These are phyloP conservation scores for Musca vetustissima DNA, from an alignment of 1,140 invertebrate genomes.

Conservation along the genomic window DNA sequence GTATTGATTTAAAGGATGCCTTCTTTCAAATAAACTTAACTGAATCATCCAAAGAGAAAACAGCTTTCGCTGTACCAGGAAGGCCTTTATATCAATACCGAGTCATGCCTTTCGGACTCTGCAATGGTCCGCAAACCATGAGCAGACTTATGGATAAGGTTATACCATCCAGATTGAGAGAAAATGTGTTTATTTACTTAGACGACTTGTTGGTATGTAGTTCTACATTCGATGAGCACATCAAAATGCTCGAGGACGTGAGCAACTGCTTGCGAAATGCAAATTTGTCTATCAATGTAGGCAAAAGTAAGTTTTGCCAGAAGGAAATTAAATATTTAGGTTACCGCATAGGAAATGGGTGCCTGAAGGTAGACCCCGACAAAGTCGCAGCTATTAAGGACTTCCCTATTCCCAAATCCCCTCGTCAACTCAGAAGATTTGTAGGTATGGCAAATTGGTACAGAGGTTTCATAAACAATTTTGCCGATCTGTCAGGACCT, in stretches of 20 bases:
- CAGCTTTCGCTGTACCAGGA: background rate
- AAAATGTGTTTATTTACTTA: slow-evolving; percentile 27
- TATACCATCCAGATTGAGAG: slow-evolving; percentile 7
- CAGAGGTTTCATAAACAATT: slow-evolving; percentile 46
- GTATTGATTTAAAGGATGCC: slow-evolving; percentile 20
- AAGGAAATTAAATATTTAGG: slow-evolving; percentile 34
- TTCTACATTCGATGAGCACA: slow-evolving; percentile 49
- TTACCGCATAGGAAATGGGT: slow-evolving; percentile 35
- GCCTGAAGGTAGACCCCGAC: slow-evolving; percentile 36
- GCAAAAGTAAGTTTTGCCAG: slow-evolving; percentile 31
- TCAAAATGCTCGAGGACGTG: slow-evolving; percentile 34
- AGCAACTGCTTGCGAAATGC: slow-evolving; percentile 29
- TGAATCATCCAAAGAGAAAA: background rate
- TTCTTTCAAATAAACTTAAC: slow-evolving; percentile 24
- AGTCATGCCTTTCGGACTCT: slow-evolving; percentile 24
- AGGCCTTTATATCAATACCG: background rate
- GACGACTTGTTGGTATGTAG: slow-evolving; percentile 50
- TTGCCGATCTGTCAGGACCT: slow-evolving; percentile 33
- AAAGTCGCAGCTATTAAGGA: background rate
- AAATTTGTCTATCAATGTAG: slow-evolving; percentile 33
- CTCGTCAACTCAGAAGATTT: slow-evolving; percentile 54
- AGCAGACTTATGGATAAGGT: background rate
- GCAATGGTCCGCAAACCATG: slow-evolving; percentile 24
- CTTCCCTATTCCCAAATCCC: slow-evolving; percentile 33
- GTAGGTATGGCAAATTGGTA: slow-evolving; percentile 56